phyloP scores from a whole-genome alignment of 2,113 vertebrate species.

The Junco hyemalis region DNA sequence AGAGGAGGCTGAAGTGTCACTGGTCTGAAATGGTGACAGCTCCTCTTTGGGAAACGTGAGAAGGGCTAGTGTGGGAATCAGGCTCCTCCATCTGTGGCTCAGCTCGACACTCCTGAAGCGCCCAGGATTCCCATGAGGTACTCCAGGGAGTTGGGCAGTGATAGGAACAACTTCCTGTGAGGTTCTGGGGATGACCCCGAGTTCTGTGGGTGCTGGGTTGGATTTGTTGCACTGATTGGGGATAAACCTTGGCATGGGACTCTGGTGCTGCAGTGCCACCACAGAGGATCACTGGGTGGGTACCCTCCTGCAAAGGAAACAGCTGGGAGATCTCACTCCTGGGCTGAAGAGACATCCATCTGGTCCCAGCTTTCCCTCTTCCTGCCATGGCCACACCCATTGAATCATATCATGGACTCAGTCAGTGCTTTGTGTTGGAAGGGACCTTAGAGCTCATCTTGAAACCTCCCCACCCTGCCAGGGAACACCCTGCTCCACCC shows the following conservation, averaged over 20 bases:
- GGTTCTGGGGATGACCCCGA: background rate
- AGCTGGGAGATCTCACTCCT: fast-evolving
- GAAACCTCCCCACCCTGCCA: background rate
- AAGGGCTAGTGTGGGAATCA: background rate
- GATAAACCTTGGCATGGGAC: background rate
- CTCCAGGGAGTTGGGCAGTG: too few species aligned
- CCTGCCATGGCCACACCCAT: background rate
- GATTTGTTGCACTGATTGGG: background rate
- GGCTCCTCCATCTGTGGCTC: background rate
- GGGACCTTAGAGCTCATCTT: background rate
- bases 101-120: background rate
- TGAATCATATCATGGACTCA: background rate
- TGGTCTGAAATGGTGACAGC: background rate
- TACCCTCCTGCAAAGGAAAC: background rate
- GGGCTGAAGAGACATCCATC: background rate
- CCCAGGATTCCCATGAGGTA: background rate
- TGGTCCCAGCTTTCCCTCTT: background rate
- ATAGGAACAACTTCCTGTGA: background rate
- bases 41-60: background rate
- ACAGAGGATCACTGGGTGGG: background rate
- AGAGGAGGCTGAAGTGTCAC: background rate
- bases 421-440: background rate
- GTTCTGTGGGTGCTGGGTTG: background rate
- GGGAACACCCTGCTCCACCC: background rate
- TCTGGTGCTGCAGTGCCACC: background rate